Evolutionary conservation across 64 coral and sea anemone genomes (phyloP).

Genomic region (Montipora sp.): DNA sequence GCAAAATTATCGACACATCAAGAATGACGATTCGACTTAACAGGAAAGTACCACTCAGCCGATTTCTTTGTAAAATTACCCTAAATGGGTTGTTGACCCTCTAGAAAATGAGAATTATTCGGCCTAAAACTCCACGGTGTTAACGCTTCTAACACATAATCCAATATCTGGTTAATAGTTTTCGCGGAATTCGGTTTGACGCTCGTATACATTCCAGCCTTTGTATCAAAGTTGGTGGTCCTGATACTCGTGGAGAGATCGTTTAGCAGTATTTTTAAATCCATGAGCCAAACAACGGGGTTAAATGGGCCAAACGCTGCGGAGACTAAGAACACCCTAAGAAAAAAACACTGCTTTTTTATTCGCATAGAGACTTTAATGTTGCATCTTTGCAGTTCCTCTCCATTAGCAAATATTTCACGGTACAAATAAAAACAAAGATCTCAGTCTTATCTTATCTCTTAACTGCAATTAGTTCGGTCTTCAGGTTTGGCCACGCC

Average conservation of each 20-base stretch:
- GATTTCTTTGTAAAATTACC: slow-evolving; percentile 37
- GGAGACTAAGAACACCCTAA: background rate
- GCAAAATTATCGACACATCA: slow-evolving; percentile 15
- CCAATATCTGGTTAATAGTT: slow-evolving; percentile 26
- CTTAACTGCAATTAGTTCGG: slow-evolving; percentile 57
- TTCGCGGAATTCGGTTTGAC: slow-evolving; percentile 31
- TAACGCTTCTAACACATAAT: background rate
- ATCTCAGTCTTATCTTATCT: slow-evolving; percentile 73
- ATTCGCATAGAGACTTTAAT: slow-evolving; percentile 2
- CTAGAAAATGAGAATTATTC: slow-evolving; percentile 23
- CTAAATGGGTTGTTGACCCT: slow-evolving; percentile 50
- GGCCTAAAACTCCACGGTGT: background rate
- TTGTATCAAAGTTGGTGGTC: slow-evolving; percentile 38
- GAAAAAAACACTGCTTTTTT: background rate
- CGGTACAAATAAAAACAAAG: slow-evolving; percentile 26
- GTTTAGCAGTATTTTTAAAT: slow-evolving; percentile 37
- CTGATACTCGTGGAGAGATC: background rate
- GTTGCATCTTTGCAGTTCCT: background rate
- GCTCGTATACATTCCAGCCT: background rate
- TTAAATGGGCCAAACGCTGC: slow-evolving; percentile 11
- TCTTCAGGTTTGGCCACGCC: slow-evolving; percentile 45
- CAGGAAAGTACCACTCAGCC: background rate
- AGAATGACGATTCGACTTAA: background rate
- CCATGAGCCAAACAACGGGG: background rate
- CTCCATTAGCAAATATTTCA: slow-evolving; percentile 22